Percentiles rank a stretch among this genome's conserved stretches.
phyloP scores from a whole-genome alignment of 2,113 vertebrate genomes.

The Nycticebus coucang region DNA sequence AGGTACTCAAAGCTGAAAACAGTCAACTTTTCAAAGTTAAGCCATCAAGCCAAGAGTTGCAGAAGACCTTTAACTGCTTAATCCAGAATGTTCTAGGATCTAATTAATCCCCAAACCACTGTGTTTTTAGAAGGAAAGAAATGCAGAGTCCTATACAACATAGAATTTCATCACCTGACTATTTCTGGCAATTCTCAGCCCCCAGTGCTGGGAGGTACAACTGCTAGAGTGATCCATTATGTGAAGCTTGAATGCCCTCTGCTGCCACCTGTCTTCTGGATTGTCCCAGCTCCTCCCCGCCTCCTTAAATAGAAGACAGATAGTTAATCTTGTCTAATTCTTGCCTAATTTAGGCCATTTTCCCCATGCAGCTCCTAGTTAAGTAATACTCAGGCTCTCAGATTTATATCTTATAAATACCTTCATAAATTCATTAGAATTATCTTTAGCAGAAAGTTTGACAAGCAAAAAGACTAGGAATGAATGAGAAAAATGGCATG shows the following conservation, averaged over 20 bases:
- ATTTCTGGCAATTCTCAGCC: background rate
- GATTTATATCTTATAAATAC: background rate
- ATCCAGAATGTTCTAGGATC: background rate
- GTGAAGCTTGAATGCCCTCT: background rate
- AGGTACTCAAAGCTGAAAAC: background rate
- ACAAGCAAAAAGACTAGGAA: background rate
- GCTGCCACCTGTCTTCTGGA: background rate
- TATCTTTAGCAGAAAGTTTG: background rate
- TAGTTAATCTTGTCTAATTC: background rate
- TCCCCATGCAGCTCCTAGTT: background rate
- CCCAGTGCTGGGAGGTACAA: background rate
- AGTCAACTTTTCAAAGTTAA: background rate
- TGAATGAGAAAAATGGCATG: background rate
- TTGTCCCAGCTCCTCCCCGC: background rate
- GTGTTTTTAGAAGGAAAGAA: background rate
- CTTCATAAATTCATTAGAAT: background rate
- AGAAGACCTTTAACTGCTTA: background rate
- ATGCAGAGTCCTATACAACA: background rate
- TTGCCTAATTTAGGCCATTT: accelerated
- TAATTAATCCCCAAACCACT: background rate
- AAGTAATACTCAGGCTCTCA: background rate
- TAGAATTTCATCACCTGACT: background rate
- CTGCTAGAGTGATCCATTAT: background rate
- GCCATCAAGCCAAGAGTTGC: background rate
- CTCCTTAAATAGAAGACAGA: background rate